A percentile compares a stretch with the other conserved stretches of the same genome.
phyloP scores from a whole-genome alignment of 2,888 invertebrate genomes.

The Oscheius sp. region DNA sequence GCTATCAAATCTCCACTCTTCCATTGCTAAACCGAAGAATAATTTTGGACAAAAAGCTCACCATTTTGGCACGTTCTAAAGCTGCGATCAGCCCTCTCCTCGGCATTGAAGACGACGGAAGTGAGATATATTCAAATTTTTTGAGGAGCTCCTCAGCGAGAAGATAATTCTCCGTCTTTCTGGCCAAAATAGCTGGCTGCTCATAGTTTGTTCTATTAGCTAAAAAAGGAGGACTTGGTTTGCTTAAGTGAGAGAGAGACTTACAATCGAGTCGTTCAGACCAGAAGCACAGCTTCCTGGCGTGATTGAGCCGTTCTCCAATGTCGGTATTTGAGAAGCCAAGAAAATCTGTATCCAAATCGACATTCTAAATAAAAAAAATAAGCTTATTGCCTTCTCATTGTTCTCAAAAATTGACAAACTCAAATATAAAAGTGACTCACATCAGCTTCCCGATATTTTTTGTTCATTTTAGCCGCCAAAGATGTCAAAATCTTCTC shows the following conservation, averaged over 20 bases:
- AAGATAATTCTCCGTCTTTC: conserved; percentile 41
- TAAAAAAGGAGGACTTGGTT: background rate
- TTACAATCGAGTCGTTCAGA: conserved; percentile 4
- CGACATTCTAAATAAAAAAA: background rate
- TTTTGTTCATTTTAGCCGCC: conserved; percentile 21
- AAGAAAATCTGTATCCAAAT: background rate
- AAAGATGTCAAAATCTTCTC: conserved; percentile 17
- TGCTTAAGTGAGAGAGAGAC: background rate
- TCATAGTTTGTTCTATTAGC: background rate
- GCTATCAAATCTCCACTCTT: background rate
- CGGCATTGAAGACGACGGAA: background rate
- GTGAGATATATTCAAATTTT: background rate
- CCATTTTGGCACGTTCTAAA: conserved; percentile 6
- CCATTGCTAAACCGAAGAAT: conserved; percentile 1
- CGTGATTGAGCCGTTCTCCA: conserved; percentile 7
- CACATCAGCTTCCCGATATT: conserved; percentile 9
- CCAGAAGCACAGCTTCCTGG: conserved; percentile 19
- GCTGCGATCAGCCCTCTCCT: background rate
- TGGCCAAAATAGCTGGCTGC: conserved; percentile 37
- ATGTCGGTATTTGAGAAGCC: background rate
- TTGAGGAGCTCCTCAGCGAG: conserved; percentile 30
- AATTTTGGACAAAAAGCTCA: background rate
- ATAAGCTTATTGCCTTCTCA: background rate
- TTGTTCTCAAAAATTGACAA: no score
- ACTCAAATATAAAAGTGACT: no score